These are phyloP conservation scores for Malthinus seriepunctatus DNA, from an alignment of 2,888 invertebrate genomes.

Conservation along the genomic window DNA sequence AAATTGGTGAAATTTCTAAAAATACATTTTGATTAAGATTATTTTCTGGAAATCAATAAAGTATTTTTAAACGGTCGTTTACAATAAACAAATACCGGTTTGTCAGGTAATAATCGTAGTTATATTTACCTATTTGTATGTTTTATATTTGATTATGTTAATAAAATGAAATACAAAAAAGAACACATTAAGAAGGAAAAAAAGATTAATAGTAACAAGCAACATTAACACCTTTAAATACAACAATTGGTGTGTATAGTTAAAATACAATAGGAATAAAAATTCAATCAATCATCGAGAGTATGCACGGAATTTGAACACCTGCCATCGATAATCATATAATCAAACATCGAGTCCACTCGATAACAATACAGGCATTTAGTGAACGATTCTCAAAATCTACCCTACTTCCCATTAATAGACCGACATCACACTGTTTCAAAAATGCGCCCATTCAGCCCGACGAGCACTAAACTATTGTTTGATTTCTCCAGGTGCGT, in stretches of 20 bases:
- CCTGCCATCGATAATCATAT: conserved; percentile 51
- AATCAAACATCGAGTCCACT: conserved; percentile 52
- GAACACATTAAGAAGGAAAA: not conserved
- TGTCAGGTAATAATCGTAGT: too few species aligned
- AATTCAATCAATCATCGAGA: conserved; percentile 46
- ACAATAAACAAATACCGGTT: not conserved
- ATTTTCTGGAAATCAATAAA: too few species aligned
- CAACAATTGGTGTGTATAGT: conserved; percentile 30
- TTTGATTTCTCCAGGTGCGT: conserved; percentile 20
- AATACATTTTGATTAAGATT: too few species aligned
- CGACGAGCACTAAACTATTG: conserved; percentile 29
- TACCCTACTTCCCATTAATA: conserved; percentile 44
- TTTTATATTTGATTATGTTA: not conserved
- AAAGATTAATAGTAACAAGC: conserved; percentile 26
- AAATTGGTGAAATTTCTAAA: too few species aligned
- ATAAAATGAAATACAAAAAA: conserved; percentile 1
- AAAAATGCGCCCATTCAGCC: conserved; percentile 54
- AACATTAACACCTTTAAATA: conserved; percentile 34
- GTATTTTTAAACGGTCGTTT: too few species aligned
- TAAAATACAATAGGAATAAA: conserved; percentile 39
- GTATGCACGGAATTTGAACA: conserved; percentile 48
- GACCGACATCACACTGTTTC: conserved; percentile 55
- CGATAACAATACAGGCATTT: conserved; percentile 52
- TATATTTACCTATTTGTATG: not conserved
- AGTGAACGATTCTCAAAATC: conserved; percentile 34